Conservation (phyloP, 1,140 invertebrate genomes). For the Cydia strobilella region DNA sequence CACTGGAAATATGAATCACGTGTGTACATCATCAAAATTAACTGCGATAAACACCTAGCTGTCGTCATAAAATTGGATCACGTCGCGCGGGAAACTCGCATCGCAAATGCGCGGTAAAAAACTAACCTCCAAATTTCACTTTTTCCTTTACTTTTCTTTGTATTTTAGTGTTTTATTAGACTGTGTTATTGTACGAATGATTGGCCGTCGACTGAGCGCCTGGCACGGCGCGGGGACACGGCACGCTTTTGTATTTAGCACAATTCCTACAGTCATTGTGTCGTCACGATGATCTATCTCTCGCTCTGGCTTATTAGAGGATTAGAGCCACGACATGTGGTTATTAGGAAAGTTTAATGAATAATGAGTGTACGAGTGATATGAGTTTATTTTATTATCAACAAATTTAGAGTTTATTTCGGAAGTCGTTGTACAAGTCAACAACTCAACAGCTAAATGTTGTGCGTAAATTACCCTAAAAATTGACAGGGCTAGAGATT, state of each 20-base stretch:
- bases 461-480: no score
- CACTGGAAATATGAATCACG: conserved; percentile 21
- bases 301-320: conserved; percentile 27
- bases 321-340: conserved; percentile 2
- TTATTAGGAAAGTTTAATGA: conserved; percentile 6
- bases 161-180: conserved; percentile 19
- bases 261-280: conserved; percentile 46
- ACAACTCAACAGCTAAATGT: background rate
- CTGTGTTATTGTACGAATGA: conserved; percentile 55
- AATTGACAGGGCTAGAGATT: no score
- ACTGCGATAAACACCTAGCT: conserved; percentile 27
- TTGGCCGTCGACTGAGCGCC: conserved; percentile 57
- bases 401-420: background rate
- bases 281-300: conserved; percentile 43
- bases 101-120: conserved; percentile 22
- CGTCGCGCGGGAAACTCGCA: conserved; percentile 17
- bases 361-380: background rate
- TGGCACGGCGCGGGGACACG: conserved; percentile 53
- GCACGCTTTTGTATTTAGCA: conserved; percentile 59
- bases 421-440: background rate
- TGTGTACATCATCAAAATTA: background rate
- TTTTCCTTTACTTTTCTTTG: conserved; percentile 35
- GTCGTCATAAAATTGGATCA: background rate
- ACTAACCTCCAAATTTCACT: conserved; percentile 3
- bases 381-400: no score